Evolutionary conservation across 2,888 invertebrate genomes (phyloP).

Genomic region (Autographa gamma): DNA sequence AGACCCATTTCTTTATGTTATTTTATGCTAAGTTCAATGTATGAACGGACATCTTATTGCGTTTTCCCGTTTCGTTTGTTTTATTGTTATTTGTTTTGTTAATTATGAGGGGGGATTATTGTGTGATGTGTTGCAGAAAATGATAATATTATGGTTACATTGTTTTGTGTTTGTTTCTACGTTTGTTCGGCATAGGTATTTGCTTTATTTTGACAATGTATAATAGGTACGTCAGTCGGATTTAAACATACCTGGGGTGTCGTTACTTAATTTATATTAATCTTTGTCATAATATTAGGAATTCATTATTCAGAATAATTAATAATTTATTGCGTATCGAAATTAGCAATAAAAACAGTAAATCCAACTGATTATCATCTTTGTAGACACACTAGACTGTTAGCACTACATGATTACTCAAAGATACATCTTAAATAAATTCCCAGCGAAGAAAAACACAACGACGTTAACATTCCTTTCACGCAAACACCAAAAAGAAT

Average conservation of each 20-base stretch:
- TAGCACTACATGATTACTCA: conserved; percentile 21
- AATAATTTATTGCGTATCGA: too few species aligned
- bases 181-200: too few species aligned
- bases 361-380: neutral
- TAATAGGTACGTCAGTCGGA: too few species aligned
- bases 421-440: conserved; percentile 28
- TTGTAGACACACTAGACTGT: neutral
- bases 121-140: neutral
- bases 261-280: too few species aligned
- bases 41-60: conserved; percentile 20
- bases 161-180: neutral
- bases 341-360: too few species aligned
- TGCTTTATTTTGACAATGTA: too few species aligned
- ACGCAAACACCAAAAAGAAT: conserved; percentile 48
- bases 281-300: too few species aligned
- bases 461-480: conserved; percentile 47
- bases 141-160: neutral
- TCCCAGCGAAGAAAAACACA: conserved; percentile 33
- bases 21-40: conserved; percentile 29
- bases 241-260: too few species aligned
- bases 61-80: conserved; percentile 15
- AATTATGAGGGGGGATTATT: neutral
- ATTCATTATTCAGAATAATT: too few species aligned
- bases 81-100: conserved; percentile 8
- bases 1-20: conserved; percentile 35